phyloP scores from a whole-genome alignment of 2,113 vertebrate genomes.

The Periophthalmus modestus region DNA sequence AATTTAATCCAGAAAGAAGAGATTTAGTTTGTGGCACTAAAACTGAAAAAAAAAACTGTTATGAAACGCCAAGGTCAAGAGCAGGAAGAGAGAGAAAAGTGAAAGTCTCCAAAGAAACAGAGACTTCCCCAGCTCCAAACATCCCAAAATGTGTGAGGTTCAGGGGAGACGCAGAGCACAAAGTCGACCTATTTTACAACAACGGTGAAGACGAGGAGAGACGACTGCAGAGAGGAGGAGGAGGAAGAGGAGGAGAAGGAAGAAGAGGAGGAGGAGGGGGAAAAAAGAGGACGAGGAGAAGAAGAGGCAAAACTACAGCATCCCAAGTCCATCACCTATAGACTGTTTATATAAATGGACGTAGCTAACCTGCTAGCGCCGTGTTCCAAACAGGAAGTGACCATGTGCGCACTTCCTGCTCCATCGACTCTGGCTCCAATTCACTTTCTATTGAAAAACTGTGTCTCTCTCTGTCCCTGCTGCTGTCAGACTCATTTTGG shows the following conservation, averaged over 20 bases:
- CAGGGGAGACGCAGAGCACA: conserved; percentile 24
- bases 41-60: conserved; percentile 4
- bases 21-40: neutral
- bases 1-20: neutral
- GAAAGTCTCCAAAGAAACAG: conserved; percentile 16
- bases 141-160: conserved; percentile 16
- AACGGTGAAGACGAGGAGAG: conserved; percentile 18
- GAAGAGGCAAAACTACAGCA: conserved; percentile 14
- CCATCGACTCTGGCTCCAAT: too few relatives aligned
- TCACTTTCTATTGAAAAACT: too few relatives aligned
- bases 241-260: neutral
- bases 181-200: conserved; percentile 60
- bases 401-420: too few relatives aligned
- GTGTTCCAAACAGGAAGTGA: too few relatives aligned
- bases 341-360: too few relatives aligned
- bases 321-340: neutral
- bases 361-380: too few relatives aligned
- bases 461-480: too few relatives aligned
- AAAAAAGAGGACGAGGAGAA: neutral
- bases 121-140: conserved; percentile 25
- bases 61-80: neutral
- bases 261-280: neutral
- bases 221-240: conserved; percentile 28
- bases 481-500: too few relatives aligned
- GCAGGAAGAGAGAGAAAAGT: neutral